phyloP scores from a whole-genome alignment of 1,140 invertebrate genomes.

The Lamellibrachia luymesi region DNA sequence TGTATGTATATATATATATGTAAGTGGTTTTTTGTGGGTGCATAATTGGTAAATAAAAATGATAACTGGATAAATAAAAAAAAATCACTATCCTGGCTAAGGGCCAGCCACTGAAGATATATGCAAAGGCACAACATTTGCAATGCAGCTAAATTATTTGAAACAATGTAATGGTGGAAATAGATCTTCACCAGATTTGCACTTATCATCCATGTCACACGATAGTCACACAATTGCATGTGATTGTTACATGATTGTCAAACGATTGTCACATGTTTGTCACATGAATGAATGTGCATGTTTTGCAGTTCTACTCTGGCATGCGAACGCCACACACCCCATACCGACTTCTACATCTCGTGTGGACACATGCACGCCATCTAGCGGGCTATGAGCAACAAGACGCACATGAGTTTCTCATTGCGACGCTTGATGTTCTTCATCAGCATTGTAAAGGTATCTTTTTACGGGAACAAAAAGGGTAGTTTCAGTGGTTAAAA shows the following conservation, averaged over 20 bases:
- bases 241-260: background rate
- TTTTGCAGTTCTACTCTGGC: slow-evolving; percentile 83
- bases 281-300: background rate
- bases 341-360: slow-evolving; percentile 84
- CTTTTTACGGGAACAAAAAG: background rate
- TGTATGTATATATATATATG: background rate
- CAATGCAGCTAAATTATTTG: too few species aligned
- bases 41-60: too few species aligned
- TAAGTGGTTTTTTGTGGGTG: too few species aligned
- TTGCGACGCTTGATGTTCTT: slow-evolving; percentile 87
- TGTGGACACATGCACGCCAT: slow-evolving; percentile 94
- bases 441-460: slow-evolving; percentile 73
- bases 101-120: too few species aligned
- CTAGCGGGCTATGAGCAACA: slow-evolving; percentile 96
- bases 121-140: too few species aligned
- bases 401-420: slow-evolving; percentile 98
- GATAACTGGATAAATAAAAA: too few species aligned
- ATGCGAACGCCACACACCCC: slow-evolving; percentile 82
- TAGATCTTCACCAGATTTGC: too few species aligned
- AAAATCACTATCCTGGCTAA: too few species aligned
- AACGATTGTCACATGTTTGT: background rate
- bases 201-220: background rate
- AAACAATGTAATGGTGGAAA: too few species aligned
- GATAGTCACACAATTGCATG: background rate
- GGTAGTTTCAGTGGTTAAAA: background rate